Percentiles rank a stretch among this genome's conserved stretches.
phyloP scores from a whole-genome alignment of 2,797 vertebrate species.

The Amblyopsis hoosieri region DNA sequence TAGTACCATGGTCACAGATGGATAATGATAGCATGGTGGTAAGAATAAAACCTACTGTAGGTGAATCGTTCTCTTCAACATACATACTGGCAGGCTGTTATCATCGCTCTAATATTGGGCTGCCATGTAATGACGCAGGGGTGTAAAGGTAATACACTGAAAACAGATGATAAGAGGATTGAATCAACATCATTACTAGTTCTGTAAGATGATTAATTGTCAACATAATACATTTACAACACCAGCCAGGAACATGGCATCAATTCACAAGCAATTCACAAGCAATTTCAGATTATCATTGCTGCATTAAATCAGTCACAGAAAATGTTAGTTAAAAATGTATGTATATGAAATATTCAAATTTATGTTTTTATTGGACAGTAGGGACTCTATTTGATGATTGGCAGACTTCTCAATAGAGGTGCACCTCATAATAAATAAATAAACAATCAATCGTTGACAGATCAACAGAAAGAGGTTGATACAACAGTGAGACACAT shows the following conservation, averaged over 20 bases:
- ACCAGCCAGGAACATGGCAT: not conserved
- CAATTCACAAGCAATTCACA: not conserved
- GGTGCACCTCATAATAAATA: too few species aligned
- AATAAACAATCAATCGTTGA: too few species aligned
- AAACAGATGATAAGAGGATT: slow-evolving; percentile 3
- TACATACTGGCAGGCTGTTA: slow-evolving; percentile 7
- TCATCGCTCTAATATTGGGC: slow-evolving; percentile 7
- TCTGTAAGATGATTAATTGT: not conserved
- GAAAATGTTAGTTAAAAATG: too few species aligned
- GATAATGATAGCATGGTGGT: not conserved
- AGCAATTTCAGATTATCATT: not conserved
- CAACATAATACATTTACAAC: not conserved
- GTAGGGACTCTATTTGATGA: too few species aligned
- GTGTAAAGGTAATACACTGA: not conserved
- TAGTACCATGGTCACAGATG: too few species aligned
- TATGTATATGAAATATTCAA: too few species aligned
- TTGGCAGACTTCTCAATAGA: too few species aligned
- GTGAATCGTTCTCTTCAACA: not conserved
- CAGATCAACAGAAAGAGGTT: too few species aligned
- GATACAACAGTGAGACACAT: too few species aligned
- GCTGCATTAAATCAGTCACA: too few species aligned
- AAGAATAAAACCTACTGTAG: not conserved
- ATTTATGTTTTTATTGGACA: too few species aligned
- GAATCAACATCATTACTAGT: not conserved
- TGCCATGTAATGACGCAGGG: not conserved